Evolutionary conservation across 2,113 vertebrate genomes (phyloP).

Genomic region (Anguilla japonica): DNA sequence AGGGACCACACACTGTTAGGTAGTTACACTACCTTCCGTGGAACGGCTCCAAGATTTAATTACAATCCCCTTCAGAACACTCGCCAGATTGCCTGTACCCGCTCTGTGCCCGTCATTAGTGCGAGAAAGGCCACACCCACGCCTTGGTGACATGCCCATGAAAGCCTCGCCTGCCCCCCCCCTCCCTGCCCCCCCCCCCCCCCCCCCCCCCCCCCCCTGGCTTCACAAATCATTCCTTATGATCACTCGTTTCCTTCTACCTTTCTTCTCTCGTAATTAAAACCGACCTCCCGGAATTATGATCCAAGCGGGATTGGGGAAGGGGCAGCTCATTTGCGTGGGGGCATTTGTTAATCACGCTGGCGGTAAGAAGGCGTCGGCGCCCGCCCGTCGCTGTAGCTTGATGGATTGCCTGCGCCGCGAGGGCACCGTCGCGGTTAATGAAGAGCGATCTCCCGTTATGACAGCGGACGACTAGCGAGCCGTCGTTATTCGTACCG

Average conservation of each 20-base stretch:
- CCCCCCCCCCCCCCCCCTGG: neutral
- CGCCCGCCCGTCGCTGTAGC: neutral
- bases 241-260: neutral
- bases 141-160: neutral
- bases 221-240: neutral
- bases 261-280: neutral
- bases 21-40: neutral
- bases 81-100: neutral
- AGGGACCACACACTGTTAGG: neutral
- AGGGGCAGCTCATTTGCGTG: constrained; percentile 19
- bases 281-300: neutral
- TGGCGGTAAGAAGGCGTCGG: neutral
- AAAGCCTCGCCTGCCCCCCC: neutral
- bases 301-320: neutral
- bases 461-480: neutral
- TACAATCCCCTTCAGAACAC: constrained; percentile 4
- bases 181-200: neutral
- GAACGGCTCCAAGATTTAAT: neutral
- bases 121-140: neutral
- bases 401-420: neutral
- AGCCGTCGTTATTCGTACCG: neutral
- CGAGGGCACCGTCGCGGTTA: neutral
- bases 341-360: neutral
- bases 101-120: neutral
- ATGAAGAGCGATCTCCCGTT: constrained; percentile 1